Evolutionary conservation across 2,797 vertebrate species (phyloP).

Genomic region (Cossypha heuglini): DNA sequence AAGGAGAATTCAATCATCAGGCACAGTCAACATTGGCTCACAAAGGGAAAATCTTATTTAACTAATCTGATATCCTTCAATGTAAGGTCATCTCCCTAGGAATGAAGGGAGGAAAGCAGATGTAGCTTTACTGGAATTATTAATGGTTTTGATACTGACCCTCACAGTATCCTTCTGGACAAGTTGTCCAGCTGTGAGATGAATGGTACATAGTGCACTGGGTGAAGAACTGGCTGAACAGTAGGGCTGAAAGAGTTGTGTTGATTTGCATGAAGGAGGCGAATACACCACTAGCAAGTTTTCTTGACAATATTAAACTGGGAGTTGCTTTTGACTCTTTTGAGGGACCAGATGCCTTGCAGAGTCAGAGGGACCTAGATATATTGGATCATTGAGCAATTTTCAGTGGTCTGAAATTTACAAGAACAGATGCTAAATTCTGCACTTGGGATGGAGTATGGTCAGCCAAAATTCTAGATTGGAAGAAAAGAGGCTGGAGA

Average conservation of each 20-base stretch:
- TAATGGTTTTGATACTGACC: background rate
- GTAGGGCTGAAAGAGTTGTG: background rate
- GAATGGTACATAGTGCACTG: background rate
- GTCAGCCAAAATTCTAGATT: rapidly evolving
- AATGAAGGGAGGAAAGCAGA: background rate
- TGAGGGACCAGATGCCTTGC: background rate
- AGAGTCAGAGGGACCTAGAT: background rate
- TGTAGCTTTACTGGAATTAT: background rate
- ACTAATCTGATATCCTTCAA: background rate
- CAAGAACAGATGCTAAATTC: background rate
- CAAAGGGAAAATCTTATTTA: background rate
- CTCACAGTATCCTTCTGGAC: background rate
- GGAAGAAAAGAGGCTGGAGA: background rate
- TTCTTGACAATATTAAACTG: background rate
- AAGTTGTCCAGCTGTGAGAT: background rate
- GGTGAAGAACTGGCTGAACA: background rate
- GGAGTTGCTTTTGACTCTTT: background rate
- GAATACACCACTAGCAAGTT: background rate
- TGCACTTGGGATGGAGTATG: background rate
- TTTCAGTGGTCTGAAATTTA: background rate
- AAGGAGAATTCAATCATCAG: background rate
- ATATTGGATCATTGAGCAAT: background rate
- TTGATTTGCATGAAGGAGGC: background rate
- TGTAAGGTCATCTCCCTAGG: background rate
- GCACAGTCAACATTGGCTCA: background rate